Conservation (phyloP, 2,113 vertebrate species). For the Chamaea fasciata region DNA sequence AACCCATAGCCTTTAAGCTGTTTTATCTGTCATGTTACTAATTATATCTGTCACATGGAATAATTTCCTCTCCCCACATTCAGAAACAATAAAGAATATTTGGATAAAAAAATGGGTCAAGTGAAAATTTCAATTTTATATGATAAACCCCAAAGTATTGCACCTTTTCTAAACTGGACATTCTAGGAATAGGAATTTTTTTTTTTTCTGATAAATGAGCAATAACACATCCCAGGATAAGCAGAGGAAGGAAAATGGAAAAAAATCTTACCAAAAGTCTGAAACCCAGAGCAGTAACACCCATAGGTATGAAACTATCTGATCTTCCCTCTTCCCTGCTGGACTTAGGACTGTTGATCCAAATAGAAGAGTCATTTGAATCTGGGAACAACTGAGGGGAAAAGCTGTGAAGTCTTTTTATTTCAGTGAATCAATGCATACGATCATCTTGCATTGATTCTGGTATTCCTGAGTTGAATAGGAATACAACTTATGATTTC, state of each 20-base stretch:
- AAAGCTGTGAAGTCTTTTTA: background rate
- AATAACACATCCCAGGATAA: background rate
- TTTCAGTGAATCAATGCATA: background rate
- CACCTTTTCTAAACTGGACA: background rate
- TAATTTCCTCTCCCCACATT: background rate
- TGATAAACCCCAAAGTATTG: background rate
- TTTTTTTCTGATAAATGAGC: background rate
- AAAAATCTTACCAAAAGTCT: background rate
- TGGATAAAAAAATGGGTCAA: background rate
- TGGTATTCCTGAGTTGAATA: background rate
- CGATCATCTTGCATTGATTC: background rate
- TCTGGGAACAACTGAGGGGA: accelerated
- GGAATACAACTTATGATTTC: background rate
- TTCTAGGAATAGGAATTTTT: background rate
- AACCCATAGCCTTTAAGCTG: background rate
- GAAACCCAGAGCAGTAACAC: background rate
- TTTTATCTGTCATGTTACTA: background rate
- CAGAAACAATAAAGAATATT: background rate
- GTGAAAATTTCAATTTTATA: background rate
- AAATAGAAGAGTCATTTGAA: background rate
- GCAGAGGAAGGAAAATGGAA: background rate
- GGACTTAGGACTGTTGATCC: background rate
- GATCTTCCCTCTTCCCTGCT: background rate
- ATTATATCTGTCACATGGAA: background rate
- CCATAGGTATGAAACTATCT: background rate